Evolutionary conservation across 2,113 vertebrate species (phyloP), one percentile per base, ranked within the genome.

Genomic region (Megalops atlanticus): DNA sequence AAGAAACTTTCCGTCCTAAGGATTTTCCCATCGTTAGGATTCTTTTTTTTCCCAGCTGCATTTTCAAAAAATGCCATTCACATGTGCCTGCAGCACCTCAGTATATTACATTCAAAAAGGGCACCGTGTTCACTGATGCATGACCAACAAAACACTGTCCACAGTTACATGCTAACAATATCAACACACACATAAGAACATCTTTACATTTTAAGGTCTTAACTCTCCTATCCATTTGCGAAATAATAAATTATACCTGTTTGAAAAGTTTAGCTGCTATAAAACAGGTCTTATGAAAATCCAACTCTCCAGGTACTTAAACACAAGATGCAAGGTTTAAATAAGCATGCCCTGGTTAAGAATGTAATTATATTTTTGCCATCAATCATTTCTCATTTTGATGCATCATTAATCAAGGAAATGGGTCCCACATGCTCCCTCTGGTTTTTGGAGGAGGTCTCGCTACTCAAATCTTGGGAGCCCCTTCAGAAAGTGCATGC

Each of bases 401-500:
- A 91, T 91, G 87, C 84, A 88, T 89, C 87, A 91, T 91, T 91
- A 90, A 92, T 92, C 88, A 89, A 84, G 76, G 52, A 91, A 92
- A 92, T 90, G 54, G 76, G 80, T 91, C 85, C 88, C 90, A 92
- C 76, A 87, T 92, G 87, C 86, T 78, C 77, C 87, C 87, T 80
- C 89, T 88, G 86, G 81, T 89, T 80, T 87, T 81, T 33, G 86
- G 52, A 72, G 82, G 82, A 84, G 83, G 81, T 82, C 78, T 80
- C 71, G 43, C 64, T 58, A 69, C 4, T 36, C 76, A 45, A 79
- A 85, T 27, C 38, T 21, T 41, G 38, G 80, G 36, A 74, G 71
- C 64, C 38, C 6, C 36, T 36, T 27, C 21, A 27, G 58, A 8
- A 72, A 41, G 33, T 6, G 21, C 43, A 52, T 8, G 47, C 71